Evolutionary conservation across 2,888 invertebrate genomes (phyloP), one percentile per base, ranked within the genome.

Genomic region (Oxytorus armatus): DNA sequence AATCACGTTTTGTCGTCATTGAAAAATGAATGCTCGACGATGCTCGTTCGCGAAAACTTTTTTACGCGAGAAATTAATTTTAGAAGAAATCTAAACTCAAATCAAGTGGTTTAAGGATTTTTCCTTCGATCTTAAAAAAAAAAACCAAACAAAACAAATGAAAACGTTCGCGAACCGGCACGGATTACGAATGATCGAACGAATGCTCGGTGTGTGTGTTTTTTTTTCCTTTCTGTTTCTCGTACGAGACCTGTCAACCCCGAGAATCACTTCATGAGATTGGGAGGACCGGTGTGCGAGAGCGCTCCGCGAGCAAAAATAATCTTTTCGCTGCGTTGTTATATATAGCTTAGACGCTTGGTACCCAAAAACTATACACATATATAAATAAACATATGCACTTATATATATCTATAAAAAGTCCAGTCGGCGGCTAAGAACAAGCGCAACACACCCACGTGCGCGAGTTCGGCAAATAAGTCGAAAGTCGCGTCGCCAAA

Each of bases 281-380:
- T 88, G 87, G 86, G n/a, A 63, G 85, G 86, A 81, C 79, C 86
- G 85, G 87, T 77, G 85, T 84, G 49, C n/a, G n/a, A n/a, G 49
- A 49, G 57, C 87, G 87, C 86, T 86, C 85, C 74, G 84, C 86
- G 86, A 85, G 88, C 88, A 84, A 89, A 89, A 89, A 89, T 89
- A 88, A 87, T 87, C 86, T 84, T 84, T 72, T 82, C 49, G 36
- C 85, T 78, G 82, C 76, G 82, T 66, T 76, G 29, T 23, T 65
- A 73, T 29, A 49, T 66, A 53, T 66, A 73, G 51, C 18, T 44
- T 42, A 18, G 51, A 49, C 39, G 53, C n/a, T n/a, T n/a, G n/a
- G n/a, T n/a, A n/a, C n/a, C 29, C 29, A 29, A 2, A 53, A 49
- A 11, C 47, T 72, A 57, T 61, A 51, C 68, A 75, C 61, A 66